phyloP scores from a whole-genome alignment of 2,888 invertebrate genomes.

The Griposia aprilina region DNA sequence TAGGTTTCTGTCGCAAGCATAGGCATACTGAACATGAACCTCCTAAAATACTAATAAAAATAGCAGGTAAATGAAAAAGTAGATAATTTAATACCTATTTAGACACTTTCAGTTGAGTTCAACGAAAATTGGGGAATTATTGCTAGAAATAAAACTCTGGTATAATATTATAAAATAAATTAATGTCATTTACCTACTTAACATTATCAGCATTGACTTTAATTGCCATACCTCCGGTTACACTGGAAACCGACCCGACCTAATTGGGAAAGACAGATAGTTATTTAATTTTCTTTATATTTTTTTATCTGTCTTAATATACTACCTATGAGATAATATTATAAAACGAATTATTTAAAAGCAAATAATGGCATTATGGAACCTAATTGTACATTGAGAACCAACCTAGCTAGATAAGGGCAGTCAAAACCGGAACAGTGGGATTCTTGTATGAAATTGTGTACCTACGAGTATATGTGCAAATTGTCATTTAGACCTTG shows the following conservation, averaged over 20 bases:
- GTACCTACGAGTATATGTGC: too few relatives aligned
- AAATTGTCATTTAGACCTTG: not conserved
- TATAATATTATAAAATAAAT: conserved; percentile 35
- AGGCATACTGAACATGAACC: not conserved
- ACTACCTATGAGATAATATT: not conserved
- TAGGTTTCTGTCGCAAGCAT: not conserved
- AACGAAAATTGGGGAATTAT: not conserved
- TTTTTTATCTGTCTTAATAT: not conserved
- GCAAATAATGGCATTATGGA: not conserved
- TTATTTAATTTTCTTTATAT: not conserved
- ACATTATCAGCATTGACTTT: not conserved
- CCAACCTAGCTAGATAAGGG: not conserved
- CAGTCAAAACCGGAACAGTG: not conserved
- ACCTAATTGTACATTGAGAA: not conserved
- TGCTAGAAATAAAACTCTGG: conserved; percentile 24
- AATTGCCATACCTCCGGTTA: not conserved
- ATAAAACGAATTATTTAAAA: not conserved
- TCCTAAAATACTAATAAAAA: not conserved
- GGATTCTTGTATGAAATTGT: not conserved
- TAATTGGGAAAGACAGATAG: too few relatives aligned
- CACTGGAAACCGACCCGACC: too few relatives aligned
- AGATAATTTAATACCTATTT: not conserved
- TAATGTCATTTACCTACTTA: conserved; percentile 45
- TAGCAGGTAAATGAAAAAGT: not conserved
- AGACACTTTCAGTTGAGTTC: not conserved